Conservation (phyloP, 2,113 vertebrate species). For the Eolophus roseicapilla region DNA sequence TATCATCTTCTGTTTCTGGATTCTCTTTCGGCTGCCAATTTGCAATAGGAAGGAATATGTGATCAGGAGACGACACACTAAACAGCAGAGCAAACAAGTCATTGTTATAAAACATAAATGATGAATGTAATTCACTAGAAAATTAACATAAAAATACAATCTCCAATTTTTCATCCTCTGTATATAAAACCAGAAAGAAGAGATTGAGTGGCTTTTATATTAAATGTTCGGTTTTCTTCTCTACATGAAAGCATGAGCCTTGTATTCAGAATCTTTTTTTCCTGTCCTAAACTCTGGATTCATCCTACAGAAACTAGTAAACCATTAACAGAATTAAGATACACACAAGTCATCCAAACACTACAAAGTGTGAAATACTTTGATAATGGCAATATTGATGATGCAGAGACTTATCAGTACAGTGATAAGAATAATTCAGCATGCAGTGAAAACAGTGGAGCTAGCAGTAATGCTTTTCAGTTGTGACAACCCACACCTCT, state of each 20-base stretch:
- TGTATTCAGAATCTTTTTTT: not conserved
- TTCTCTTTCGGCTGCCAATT: conserved; percentile 88
- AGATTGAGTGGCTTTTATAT: not conserved
- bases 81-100: conserved; percentile 28
- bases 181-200: not conserved
- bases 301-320: not conserved
- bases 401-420: not conserved
- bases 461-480: not conserved
- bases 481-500: not conserved
- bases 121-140: not conserved
- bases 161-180: not conserved
- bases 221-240: not conserved
- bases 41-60: conserved; percentile 91
- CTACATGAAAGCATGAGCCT: not conserved
- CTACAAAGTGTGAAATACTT: not conserved
- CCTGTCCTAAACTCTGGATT: not conserved
- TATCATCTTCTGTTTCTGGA: conserved; percentile 85
- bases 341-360: not conserved
- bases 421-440: not conserved
- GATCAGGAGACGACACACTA: conserved; percentile 89
- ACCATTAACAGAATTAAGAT: not conserved
- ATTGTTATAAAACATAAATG: not conserved
- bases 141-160: rapidly evolving
- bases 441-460: not conserved
- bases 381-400: not conserved